A percentile compares a stretch with the other conserved stretches of the same genome.
Evolutionary conservation across 2,113 vertebrate genomes (phyloP).

Genomic region (Gnathonemus echidnorhynchus): DNA sequence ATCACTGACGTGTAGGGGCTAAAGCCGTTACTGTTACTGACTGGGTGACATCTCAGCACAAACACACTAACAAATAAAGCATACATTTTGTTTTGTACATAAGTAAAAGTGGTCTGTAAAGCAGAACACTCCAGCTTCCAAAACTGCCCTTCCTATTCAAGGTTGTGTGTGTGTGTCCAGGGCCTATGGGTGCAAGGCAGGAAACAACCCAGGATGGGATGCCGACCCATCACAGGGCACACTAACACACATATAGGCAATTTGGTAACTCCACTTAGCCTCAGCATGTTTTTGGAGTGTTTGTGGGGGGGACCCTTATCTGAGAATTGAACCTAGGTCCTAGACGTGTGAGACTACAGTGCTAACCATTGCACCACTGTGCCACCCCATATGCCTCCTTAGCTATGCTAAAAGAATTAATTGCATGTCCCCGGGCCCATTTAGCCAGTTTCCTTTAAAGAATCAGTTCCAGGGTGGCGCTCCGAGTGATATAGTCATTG

Average conservation of each 20-base stretch:
- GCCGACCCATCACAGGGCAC: too few relatives aligned
- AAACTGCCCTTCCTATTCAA: too few relatives aligned
- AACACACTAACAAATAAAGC: background rate
- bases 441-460: background rate
- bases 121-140: background rate
- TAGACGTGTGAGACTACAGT: too few relatives aligned
- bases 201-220: too few relatives aligned
- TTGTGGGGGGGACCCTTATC: too few relatives aligned
- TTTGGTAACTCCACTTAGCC: too few relatives aligned
- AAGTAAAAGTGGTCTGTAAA: background rate
- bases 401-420: background rate
- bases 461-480: background rate
- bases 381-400: background rate
- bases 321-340: too few relatives aligned
- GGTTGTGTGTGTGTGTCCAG: too few relatives aligned
- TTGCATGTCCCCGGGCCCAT: background rate
- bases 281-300: too few relatives aligned
- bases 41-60: background rate
- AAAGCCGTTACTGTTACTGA: background rate
- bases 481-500: background rate
- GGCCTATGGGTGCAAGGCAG: too few relatives aligned
- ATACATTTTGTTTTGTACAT: background rate
- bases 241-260: too few relatives aligned
- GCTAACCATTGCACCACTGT: too few relatives aligned
- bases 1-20: background rate